Conservation (phyloP, 2,797 vertebrate genomes). For the Clarias fuscus region DNA sequence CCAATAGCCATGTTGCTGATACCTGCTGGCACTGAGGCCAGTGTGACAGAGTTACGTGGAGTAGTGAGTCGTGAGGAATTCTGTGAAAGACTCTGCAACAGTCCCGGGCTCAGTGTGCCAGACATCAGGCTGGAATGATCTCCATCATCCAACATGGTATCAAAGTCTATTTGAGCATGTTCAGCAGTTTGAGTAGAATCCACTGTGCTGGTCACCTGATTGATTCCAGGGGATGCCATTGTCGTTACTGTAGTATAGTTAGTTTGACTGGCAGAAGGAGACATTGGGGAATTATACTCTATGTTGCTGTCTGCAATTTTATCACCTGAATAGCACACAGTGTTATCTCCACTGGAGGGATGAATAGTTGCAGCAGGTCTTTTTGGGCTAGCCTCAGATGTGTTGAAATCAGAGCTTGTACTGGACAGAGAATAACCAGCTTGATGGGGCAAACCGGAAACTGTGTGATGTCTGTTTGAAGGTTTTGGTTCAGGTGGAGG, state of each 20-base stretch:
- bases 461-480: slow-evolving; percentile 70
- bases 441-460: slow-evolving; percentile 71
- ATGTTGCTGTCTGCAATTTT: slow-evolving; percentile 86
- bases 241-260: slow-evolving; percentile 68
- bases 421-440: slow-evolving; percentile 75
- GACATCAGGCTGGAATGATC: slow-evolving; percentile 98
- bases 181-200: slow-evolving; percentile 88
- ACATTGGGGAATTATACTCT: slow-evolving; percentile 69
- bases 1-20: slow-evolving; percentile 99
- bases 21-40: slow-evolving; percentile 86
- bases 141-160: slow-evolving; percentile 94
- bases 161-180: slow-evolving; percentile 92
- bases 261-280: slow-evolving; percentile 70
- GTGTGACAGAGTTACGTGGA: slow-evolving; percentile 92
- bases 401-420: slow-evolving; percentile 68
- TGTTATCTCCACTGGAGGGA: slow-evolving; percentile 62
- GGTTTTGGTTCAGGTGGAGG: slow-evolving; percentile 83
- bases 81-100: slow-evolving; percentile 95
- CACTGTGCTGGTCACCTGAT: slow-evolving; percentile 94
- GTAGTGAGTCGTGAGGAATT: slow-evolving; percentile 96
- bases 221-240: slow-evolving; percentile 87
- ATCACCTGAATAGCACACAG: slow-evolving; percentile 86
- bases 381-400: slow-evolving; percentile 80
- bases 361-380: slow-evolving; percentile 65
- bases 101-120: slow-evolving; percentile 89